These are phyloP conservation scores for Todus mexicanus DNA, from an alignment of 2,797 vertebrate genomes.

Conservation along the genomic window DNA sequence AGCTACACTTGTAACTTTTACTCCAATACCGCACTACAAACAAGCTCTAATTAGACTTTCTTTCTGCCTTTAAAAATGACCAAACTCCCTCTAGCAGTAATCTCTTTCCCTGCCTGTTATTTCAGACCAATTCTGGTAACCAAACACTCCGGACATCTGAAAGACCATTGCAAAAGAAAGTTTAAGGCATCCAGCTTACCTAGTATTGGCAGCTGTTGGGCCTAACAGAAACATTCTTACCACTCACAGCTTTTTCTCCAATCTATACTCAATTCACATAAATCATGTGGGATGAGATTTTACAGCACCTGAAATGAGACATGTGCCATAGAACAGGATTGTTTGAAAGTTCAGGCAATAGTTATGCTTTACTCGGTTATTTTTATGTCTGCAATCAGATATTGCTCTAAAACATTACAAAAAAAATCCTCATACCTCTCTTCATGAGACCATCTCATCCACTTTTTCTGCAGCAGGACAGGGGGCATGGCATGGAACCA, in stretches of 20 bases:
- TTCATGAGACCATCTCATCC: neutral
- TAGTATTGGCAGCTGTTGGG: fast-evolving
- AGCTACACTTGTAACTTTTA: neutral
- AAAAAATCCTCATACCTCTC: neutral
- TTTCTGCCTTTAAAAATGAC: neutral
- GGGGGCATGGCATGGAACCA: fast-evolving
- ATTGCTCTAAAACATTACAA: neutral
- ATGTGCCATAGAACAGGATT: fast-evolving
- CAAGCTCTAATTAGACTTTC: neutral
- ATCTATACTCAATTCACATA: fast-evolving
- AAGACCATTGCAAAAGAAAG: neutral
- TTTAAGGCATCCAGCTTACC: neutral
- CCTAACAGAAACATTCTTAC: fast-evolving
- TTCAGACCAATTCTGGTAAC: neutral
- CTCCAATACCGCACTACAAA: neutral
- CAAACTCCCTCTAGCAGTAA: neutral
- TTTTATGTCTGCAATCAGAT: neutral
- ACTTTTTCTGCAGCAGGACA: fast-evolving
- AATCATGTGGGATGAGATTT: fast-evolving
- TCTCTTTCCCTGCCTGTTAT: neutral
- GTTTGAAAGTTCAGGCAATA: neutral
- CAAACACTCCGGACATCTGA: neutral
- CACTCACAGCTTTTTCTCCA: neutral
- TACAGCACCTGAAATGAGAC: neutral
- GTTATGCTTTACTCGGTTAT: neutral